phyloP scores from a whole-genome alignment of 2,888 invertebrate genomes.

The Lagria hirta region DNA sequence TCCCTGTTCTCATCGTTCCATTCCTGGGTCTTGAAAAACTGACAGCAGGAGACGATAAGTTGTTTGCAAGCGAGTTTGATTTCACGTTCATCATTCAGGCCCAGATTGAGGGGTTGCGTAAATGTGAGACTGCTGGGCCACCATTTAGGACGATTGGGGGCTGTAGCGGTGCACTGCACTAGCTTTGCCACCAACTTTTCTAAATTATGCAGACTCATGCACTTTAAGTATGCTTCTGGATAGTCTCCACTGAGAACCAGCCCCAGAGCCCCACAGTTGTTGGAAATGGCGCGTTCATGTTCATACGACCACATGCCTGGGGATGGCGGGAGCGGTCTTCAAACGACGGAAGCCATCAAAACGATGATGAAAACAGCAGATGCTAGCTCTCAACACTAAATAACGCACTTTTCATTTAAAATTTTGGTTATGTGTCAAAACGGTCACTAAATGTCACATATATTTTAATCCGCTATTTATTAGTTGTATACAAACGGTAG shows the following conservation, averaged over 20 bases:
- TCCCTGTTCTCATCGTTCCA: not conserved
- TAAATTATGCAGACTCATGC: constrained; percentile 21
- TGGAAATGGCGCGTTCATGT: constrained; percentile 2
- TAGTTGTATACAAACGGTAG: constrained; percentile 19
- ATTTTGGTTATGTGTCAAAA: constrained; percentile 19
- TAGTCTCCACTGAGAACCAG: constrained; percentile 22
- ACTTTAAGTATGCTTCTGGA: constrained; percentile 19
- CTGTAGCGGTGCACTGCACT: constrained; percentile 14
- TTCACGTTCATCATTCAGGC: constrained; percentile 12
- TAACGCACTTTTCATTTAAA: constrained; percentile 5
- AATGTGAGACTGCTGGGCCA: constrained; percentile 35
- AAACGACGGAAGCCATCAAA: constrained; percentile 1
- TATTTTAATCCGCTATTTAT: too few species aligned
- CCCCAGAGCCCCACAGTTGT: constrained; percentile 1
- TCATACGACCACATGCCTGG: constrained; percentile 10
- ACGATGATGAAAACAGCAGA: not conserved
- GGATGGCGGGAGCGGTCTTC: constrained; percentile 3
- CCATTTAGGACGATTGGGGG: constrained; percentile 28
- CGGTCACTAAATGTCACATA: not conserved
- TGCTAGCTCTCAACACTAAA: constrained; percentile 1
- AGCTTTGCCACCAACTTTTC: constrained; percentile 23
- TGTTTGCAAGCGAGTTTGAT: constrained; percentile 7
- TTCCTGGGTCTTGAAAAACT: constrained; percentile 5
- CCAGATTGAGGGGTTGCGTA: constrained; percentile 12
- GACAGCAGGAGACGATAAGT: constrained; percentile 12